phyloP scores from a whole-genome alignment of 1,140 invertebrate genomes.

The Magallana angulata region DNA sequence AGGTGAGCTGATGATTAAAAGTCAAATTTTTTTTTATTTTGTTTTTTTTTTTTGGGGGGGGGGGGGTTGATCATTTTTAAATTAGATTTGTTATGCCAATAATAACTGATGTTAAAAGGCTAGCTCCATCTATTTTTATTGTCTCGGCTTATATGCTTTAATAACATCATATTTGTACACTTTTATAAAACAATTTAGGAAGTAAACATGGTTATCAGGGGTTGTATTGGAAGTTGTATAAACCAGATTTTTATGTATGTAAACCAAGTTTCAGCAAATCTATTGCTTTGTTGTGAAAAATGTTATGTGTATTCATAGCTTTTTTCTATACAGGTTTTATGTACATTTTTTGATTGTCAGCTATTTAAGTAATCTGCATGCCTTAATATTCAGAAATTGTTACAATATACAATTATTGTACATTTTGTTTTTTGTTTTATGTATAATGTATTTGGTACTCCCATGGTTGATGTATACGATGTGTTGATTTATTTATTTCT shows the following conservation, averaged over 20 bases:
- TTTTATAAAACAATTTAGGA: not conserved
- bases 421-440: not conserved
- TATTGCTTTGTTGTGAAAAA: not conserved
- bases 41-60: not conserved
- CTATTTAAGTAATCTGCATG: constrained; percentile 8
- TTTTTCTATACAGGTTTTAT: constrained; percentile 11
- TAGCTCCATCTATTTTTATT: not conserved
- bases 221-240: no score
- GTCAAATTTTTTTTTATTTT: no score
- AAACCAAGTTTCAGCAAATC: no score
- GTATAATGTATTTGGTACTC: not conserved
- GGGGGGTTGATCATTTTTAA: not conserved
- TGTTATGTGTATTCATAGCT: not conserved
- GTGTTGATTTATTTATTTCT: constrained; percentile 56
- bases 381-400: constrained; percentile 25
- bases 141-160: not conserved
- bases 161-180: not conserved
- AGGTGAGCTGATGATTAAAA: no score
- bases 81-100: not conserved
- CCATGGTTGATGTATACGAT: constrained; percentile 77
- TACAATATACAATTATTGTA: constrained; percentile 13
- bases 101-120: constrained; percentile 1
- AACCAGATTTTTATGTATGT: no score
- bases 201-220: not conserved
- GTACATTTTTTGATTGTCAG: not conserved